Evolutionary conservation across 2,113 vertebrate species (phyloP), one percentile per base, ranked within the genome.

Genomic region (Acrocephalus arundinaceus): DNA sequence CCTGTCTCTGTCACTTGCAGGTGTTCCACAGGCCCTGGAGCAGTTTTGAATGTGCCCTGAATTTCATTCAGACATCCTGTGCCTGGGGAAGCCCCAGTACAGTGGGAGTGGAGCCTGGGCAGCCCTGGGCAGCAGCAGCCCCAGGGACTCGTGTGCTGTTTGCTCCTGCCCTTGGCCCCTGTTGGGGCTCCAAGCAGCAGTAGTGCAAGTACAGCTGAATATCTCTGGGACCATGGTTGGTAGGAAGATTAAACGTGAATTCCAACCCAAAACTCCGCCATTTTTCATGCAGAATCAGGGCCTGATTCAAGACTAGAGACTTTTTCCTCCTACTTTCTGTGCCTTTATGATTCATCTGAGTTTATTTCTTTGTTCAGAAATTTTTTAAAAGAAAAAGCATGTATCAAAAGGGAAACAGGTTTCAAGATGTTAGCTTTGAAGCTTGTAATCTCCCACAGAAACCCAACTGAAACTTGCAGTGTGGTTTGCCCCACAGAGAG

Each of bases 341-440:
- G 73, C 61, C 73, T 90, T 94, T 93, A 65, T 93, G 90, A 94
- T 92, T 92, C 73, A 95, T 87, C 49, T 72, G 77, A 91, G 61
- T 93, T 96, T 94, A 57, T 87, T 85, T 86, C 68, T 92, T 96
- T 94, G 54, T 88, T 95, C 92, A 61, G 70, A 78, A 93, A 94
- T 87, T 62, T 96, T 77, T 90, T 89, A 46, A 79, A 93, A 86
- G 71, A 59, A 95, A 73, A 86, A 92, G 41, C 74, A 63, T 3
- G 1, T 93, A 87, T 94, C 88, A 87, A 89, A 96, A 85, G 41
- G 57, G 88, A 95, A 96, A 78, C 79, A 78, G 87, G 82, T 96
- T 96, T 96, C 76, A 65, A 45, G 68, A 63, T 84, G 52, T 77
- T 92, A 49, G 23, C 93, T 94, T 97, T 95, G 88, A 96, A 93